Conservation (phyloP, 2,797 vertebrate genomes). For the Orestias chungarensis region DNA sequence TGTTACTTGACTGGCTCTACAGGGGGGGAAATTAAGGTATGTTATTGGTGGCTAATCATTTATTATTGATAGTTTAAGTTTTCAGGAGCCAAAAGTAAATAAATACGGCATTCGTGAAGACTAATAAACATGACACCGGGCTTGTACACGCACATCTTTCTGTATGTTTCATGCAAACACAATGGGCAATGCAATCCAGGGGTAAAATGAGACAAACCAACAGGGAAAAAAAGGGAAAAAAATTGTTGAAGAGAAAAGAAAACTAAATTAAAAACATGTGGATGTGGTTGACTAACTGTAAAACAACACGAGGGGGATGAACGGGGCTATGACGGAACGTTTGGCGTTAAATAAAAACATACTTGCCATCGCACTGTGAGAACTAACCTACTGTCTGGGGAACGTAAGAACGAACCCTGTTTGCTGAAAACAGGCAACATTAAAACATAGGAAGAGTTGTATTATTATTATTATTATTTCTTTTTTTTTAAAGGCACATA, state of each 20-base stretch:
- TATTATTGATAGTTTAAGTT: not conserved
- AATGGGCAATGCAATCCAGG: slow-evolving; percentile 21
- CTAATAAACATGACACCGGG: slow-evolving; percentile 5
- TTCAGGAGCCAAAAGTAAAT: slow-evolving; percentile 3
- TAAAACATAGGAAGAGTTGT: slow-evolving; percentile 28
- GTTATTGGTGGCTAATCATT: slow-evolving; percentile 12
- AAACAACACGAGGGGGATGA: slow-evolving; percentile 23
- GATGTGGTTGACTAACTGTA: slow-evolving; percentile 48
- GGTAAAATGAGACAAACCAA: slow-evolving; percentile 34
- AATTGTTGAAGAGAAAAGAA: slow-evolving; percentile 46
- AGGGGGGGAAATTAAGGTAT: not conserved
- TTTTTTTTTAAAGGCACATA: slow-evolving; percentile 12
- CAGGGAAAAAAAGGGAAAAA: slow-evolving; percentile 37
- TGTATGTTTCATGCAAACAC: slow-evolving; percentile 50
- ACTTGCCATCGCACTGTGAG: slow-evolving; percentile 57
- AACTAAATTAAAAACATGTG: slow-evolving; percentile 20
- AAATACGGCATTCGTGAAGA: not conserved
- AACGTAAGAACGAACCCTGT: slow-evolving; percentile 47
- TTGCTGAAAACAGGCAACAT: slow-evolving; percentile 44
- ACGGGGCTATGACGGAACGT: not conserved
- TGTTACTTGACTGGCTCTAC: slow-evolving; percentile 96
- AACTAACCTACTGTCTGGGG: slow-evolving; percentile 48
- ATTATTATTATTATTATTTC: slow-evolving; percentile 10
- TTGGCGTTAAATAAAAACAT: slow-evolving; percentile 35
- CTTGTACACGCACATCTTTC: slow-evolving; percentile 19